Percentiles rank a stretch among this genome's conserved stretches.
Evolutionary conservation across 2,888 invertebrate genomes (phyloP).

Genomic region (Stratiomys singularior): DNA sequence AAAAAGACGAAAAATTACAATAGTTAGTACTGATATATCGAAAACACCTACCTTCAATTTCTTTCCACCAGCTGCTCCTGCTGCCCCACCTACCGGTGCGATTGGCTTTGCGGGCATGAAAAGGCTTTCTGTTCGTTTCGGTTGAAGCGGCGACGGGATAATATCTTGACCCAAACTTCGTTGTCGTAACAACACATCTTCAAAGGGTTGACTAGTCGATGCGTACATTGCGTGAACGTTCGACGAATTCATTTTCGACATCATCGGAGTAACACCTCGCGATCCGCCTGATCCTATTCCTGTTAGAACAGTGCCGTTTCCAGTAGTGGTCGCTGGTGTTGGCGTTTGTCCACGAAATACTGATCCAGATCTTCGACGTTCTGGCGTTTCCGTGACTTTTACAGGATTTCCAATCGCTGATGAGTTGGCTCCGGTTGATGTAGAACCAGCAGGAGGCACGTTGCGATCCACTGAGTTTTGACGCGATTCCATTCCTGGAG

Average conservation of each 20-base stretch:
- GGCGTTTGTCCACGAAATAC: slow-evolving; percentile 67
- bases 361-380: slow-evolving; percentile 70
- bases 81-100: slow-evolving; percentile 64
- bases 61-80: slow-evolving; percentile 67
- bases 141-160: slow-evolving; percentile 86
- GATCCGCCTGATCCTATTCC: slow-evolving; percentile 62
- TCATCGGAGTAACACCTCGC: slow-evolving; percentile 68
- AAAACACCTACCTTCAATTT: slow-evolving; percentile 63
- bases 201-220: slow-evolving; percentile 74
- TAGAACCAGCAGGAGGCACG: slow-evolving; percentile 26
- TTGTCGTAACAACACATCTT: slow-evolving; percentile 83
- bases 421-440: slow-evolving; percentile 13
- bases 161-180: slow-evolving; percentile 88
- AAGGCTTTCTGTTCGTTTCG: slow-evolving; percentile 90
- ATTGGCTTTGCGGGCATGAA: slow-evolving; percentile 75
- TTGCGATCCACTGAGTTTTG: slow-evolving; percentile 82
- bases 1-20: background rate
- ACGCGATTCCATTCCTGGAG: slow-evolving; percentile 70
- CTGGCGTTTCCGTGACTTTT: slow-evolving; percentile 58
- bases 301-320: slow-evolving; percentile 75
- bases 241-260: slow-evolving; percentile 61
- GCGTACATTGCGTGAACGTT: slow-evolving; percentile 64
- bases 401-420: slow-evolving; percentile 13
- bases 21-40: no score
- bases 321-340: slow-evolving; percentile 66